These are phyloP conservation scores for Paralvinella palmiformis DNA, from an alignment of 1,140 invertebrate genomes.

Conservation along the genomic window DNA sequence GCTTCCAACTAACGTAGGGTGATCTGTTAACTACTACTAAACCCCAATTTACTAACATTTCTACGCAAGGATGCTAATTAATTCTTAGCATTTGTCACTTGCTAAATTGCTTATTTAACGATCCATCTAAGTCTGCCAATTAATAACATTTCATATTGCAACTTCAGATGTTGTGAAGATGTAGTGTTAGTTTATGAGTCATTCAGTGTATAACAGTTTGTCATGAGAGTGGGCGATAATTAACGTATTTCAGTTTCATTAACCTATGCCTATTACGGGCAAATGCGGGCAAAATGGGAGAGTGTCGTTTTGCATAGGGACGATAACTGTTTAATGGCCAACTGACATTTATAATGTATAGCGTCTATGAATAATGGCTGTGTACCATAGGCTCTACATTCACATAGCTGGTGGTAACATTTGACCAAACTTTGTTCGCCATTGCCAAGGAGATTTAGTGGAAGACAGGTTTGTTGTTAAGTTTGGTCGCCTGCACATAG, in stretches of 20 bases:
- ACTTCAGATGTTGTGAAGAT: background rate
- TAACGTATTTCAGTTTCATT: background rate
- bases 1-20: constrained; percentile 1
- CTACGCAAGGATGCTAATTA: background rate
- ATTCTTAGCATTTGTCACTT: background rate
- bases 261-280: background rate
- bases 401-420: too few species aligned
- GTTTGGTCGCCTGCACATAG: too few species aligned
- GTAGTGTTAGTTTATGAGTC: background rate
- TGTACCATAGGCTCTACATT: background rate
- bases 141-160: background rate
- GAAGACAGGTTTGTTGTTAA: too few species aligned
- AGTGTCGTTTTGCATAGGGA: too few species aligned
- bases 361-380: background rate
- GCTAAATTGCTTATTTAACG: constrained; percentile 2
- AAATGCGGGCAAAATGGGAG: too few species aligned
- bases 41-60: background rate
- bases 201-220: background rate
- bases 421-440: too few species aligned
- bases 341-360: background rate
- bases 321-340: background rate
- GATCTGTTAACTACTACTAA: too few species aligned
- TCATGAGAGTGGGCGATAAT: constrained; percentile 3
- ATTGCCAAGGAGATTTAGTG: too few species aligned
- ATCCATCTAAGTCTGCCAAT: background rate